Base-by-base conservation (phyloP, 2,797 vertebrate species). In the Galago senegalensis region DNA sequence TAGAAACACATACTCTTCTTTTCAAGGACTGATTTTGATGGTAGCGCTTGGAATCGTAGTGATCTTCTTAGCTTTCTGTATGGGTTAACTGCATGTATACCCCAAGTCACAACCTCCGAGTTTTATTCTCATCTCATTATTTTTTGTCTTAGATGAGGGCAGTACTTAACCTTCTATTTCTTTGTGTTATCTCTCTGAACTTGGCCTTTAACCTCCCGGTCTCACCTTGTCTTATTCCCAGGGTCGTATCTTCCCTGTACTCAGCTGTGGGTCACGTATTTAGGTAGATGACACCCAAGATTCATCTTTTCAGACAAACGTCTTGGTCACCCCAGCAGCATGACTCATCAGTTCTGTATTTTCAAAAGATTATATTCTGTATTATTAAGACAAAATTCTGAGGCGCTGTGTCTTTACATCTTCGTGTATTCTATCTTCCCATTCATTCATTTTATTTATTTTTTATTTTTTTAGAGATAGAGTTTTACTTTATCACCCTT, bases 201-300 rank as follows among this genome's bases (percentile, higher is more conserved):
- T 67, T 79, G 95, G 65, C 60, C 96, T 95, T 95, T 97, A 98
- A 97, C 95, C 61, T 93, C 88, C 96, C 97, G 96, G 95, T 98
- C 96, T 98, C 97, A 97, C 97, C 94, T 96, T 94, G 93, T 98
- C 97, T 98, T 94, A 94, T 97, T 87, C 96, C 97, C 97, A 97
- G 97, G 97, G 34, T 89, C 94, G 86, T 96, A 97, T 97, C 96
- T 97, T 89, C 96, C 97, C 97, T 97, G 96, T 96, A 96, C 97
- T 97, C 97, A 97, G 94, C 91, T 89, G 91, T 98, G 97, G 97
- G 97, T 98, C 77, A 95, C 97, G 96, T 97, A 96, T 87, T 96
- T 98, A 98, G 97, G 97, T 97, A 97, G 84, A 96, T 97, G 96
- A 89, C 93, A 91, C 88, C 83, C 89, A 95, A 97, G 97, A 97